Evolutionary conservation across 2,797 vertebrate genomes (phyloP), one percentile per base, ranked within the genome.

Genomic region (Euthynnus affinis): DNA sequence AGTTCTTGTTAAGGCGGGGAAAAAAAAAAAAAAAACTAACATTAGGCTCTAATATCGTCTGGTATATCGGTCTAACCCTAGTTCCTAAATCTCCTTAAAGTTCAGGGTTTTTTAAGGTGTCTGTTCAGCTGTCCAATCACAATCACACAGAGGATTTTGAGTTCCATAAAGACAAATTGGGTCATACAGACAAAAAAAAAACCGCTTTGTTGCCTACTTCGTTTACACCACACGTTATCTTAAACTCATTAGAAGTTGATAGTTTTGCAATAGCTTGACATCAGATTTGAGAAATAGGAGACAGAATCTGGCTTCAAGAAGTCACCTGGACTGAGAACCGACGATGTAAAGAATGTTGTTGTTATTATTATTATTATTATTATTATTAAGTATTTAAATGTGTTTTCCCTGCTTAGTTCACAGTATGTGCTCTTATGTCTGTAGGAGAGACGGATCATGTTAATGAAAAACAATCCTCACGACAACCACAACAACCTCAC

Each of bases 401-500:
- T 34, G 22, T 37, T 14, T 77, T 74, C 46, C 17, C 22, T 53
- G 25, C 44, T 67, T 22, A 5, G 42, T 67, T 63, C 17, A 25
- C 55, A 65, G n/a, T 18, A 3, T 48, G 12, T 63, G 34, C 29
- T 68, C 46, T 71, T 48, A 7, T 46, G 59, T 83, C 56, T 63
- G 37, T 64, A 32, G 9, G 60, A 74, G 67, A 67, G 49, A 58
- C 0, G 61, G 20, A 5, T 66, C 70, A 37, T 52, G 48, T 70
- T 25, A 14, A 42, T 6, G 27, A 70, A 69, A 76, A 65, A 44
- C 71, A 60, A 68, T 78, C 74, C 62, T 79, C 60, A 25, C 65
- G 73, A 83, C 78, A 87, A 88, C 83, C 85, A 88, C 81, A 74
- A 62, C 68, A 75, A 89, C 88, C 89, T 89, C 88, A 80, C 76